Percentiles rank a stretch among this genome's conserved stretches.
These are phyloP conservation scores for Timema podura DNA, from an alignment of 2,888 invertebrate species.

Conservation along the genomic window DNA sequence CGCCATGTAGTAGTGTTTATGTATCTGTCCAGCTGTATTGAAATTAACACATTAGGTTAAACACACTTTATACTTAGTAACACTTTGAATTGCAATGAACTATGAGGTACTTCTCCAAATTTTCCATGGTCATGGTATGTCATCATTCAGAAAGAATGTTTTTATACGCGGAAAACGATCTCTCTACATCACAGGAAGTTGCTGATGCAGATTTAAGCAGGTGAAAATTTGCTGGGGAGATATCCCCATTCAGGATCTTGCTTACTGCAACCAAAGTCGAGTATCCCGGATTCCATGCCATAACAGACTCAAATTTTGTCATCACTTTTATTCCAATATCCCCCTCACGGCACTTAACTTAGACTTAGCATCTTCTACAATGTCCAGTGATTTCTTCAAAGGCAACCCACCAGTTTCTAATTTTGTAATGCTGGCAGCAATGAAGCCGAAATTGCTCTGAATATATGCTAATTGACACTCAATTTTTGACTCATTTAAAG, in stretches of 20 bases:
- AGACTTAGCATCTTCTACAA: neutral
- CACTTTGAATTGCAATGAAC: constrained; percentile 11
- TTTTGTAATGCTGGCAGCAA: neutral
- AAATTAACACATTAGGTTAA: too few relatives aligned
- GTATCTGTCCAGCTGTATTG: too few relatives aligned
- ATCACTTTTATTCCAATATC: neutral
- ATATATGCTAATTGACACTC: constrained; percentile 9
- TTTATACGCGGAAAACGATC: constrained; percentile 21
- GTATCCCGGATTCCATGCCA: neutral
- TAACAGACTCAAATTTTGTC: neutral
- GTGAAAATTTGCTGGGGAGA: constrained; percentile 3
- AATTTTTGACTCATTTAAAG: constrained; percentile 10
- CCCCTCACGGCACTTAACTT: neutral
- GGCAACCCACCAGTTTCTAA: too few relatives aligned
- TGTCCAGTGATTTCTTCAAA: neutral
- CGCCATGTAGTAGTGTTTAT: too few relatives aligned
- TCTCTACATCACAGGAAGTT: constrained; percentile 17
- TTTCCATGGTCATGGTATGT: constrained; percentile 10
- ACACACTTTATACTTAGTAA: too few relatives aligned
- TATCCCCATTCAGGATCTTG: neutral
- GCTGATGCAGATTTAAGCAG: constrained; percentile 15
- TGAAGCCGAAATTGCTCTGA: constrained; percentile 4
- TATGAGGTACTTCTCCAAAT: constrained; percentile 15
- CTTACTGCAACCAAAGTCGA: neutral
- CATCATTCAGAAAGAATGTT: neutral